Percentiles rank a stretch among this genome's conserved stretches.
These are phyloP conservation scores for western clawed frog (Xenopus tropicalis) DNA, from an alignment of 2,113 vertebrate species.

Conservation along the genomic window DNA sequence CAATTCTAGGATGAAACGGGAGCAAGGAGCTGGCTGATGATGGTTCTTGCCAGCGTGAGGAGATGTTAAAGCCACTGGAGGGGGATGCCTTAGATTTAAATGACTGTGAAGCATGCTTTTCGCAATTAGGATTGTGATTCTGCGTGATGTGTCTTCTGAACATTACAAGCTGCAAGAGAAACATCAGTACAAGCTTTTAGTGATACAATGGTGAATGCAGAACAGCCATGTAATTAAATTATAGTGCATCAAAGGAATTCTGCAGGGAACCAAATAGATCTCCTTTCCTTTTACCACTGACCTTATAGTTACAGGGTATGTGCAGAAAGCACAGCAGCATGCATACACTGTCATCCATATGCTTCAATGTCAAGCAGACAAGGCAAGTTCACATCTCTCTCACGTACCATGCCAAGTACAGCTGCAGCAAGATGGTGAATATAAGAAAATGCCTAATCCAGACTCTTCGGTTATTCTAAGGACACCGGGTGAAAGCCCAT, in stretches of 20 bases:
- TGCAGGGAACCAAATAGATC: not conserved
- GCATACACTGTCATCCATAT: not conserved
- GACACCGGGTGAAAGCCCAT: not conserved
- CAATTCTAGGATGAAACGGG: conserved; percentile 63
- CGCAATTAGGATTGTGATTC: conserved; percentile 1
- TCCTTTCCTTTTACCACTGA: not conserved
- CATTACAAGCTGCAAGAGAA: conserved; percentile 18
- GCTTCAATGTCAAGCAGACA: not conserved
- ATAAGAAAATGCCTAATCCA: not conserved
- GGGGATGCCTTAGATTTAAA: conserved; percentile 16
- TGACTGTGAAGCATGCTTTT: conserved; percentile 29
- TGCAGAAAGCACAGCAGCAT: not conserved
- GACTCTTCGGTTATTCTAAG: not conserved
- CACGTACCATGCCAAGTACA: not conserved
- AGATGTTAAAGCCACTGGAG: conserved; percentile 12
- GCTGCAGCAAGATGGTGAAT: not conserved
- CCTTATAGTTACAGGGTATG: not conserved
- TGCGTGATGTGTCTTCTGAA: not conserved
- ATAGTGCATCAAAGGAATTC: not conserved
- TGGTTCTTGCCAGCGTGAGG: not conserved
- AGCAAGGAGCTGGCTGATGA: not conserved
- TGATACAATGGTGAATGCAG: not conserved
- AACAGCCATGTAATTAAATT: not conserved
- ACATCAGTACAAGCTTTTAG: not conserved
- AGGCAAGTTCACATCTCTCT: not conserved